Percentiles rank a stretch among this genome's conserved stretches.
Conservation (phyloP, 2,888 invertebrate genomes). For the Hyles lineata region DNA sequence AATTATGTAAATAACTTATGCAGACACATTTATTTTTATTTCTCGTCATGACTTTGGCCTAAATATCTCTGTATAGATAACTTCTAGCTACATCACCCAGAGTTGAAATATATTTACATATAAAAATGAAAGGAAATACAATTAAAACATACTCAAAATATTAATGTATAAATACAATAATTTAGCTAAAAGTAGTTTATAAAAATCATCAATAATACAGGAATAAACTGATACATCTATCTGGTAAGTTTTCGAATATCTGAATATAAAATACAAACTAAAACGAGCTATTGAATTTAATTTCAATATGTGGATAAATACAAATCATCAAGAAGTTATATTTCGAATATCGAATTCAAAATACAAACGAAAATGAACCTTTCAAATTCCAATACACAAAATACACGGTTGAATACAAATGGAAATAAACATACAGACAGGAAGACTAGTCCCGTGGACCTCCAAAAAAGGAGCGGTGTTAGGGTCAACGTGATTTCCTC, state of each 20-base stretch:
- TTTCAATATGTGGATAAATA: no score
- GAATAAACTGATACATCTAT: neutral
- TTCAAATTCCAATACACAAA: constrained; percentile 21
- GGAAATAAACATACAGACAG: constrained; percentile 46
- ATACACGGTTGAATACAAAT: constrained; percentile 23
- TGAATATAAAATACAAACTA: no score
- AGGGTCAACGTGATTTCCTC: constrained; percentile 80
- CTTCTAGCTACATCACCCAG: neutral
- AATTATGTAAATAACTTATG: constrained; percentile 15
- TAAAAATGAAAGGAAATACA: no score
- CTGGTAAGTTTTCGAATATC: neutral
- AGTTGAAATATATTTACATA: neutral
- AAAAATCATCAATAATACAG: neutral
- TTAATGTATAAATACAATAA: neutral
- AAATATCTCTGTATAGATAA: constrained; percentile 12
- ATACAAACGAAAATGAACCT: neutral
- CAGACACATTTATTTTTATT: constrained; percentile 18
- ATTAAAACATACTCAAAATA: no score
- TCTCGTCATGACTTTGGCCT: constrained; percentile 12
- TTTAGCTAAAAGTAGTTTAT: no score
- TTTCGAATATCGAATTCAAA: neutral
- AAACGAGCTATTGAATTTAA: no score
- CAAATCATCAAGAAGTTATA: neutral
- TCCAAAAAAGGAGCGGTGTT: constrained; percentile 74
- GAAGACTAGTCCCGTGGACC: constrained; percentile 66